Evolutionary conservation across 2,113 vertebrate species (phyloP), one percentile per base, ranked within the genome.

Genomic region (Epinephelus cyanopodus): DNA sequence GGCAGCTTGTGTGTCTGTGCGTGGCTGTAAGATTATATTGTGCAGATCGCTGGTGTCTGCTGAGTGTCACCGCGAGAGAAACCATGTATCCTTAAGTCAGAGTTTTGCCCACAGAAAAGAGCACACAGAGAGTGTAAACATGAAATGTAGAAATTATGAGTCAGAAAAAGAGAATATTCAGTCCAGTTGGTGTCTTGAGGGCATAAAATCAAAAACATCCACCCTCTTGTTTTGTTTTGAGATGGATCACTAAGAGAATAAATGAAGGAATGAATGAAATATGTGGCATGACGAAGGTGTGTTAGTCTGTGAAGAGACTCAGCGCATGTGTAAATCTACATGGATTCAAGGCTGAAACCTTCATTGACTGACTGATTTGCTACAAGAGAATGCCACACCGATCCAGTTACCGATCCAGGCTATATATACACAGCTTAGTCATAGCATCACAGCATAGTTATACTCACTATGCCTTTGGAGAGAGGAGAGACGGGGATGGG

Each of bases 371-470:
- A 57, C 39, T 56, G 39, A 62, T 73, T 81, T 82, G 62, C 25
- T 65, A 29, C 17, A 81, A 58, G 73, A 85, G 42, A 88, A 77
- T 74, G 37, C 17, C 74, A 79, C 45, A 53, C 61, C 77, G 71
- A 52, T 89, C 6, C 2, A 47, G 75, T 87, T 88, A 70, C 87
- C 9, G n/a, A 48, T 21, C 8, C 23, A 47, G 54, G 86, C 81
- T 88, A 87, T 66, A 85, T 88, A 86, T 86, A 91, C 71, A 39
- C 77, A 75, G 73, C 57, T 63, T 68, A 75, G 33, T 79, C 56
- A 82, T 6, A 45, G 67, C 77, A 75, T 87, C 83, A 77, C 17
- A 65, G 58, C 62, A 64, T 33, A 77, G 79, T 76, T 77, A 77
- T 74, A 86, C 63, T 82, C 78, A 85, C 68, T 82, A 78, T 83